These are phyloP conservation scores for Clarias gariepinus DNA, from an alignment of 2,113 vertebrate genomes.

Conservation along the genomic window DNA sequence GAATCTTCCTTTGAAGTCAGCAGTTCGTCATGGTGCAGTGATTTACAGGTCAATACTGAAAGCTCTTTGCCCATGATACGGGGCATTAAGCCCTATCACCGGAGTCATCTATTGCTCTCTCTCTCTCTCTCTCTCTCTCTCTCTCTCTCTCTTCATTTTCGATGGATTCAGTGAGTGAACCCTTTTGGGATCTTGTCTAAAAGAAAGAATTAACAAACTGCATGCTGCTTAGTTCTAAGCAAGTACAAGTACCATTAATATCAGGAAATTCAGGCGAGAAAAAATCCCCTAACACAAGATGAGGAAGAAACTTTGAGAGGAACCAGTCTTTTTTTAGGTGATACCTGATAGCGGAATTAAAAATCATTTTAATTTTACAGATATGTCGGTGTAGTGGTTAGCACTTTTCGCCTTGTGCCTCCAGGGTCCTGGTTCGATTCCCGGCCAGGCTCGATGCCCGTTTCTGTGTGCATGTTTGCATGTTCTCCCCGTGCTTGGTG, in stretches of 20 bases:
- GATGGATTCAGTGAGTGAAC: neutral
- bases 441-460: too few relatives aligned
- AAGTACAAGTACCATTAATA: neutral
- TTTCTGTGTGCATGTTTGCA: too few relatives aligned
- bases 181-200: conserved; percentile 9
- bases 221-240: neutral
- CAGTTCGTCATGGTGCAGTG: conserved; percentile 58
- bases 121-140: neutral
- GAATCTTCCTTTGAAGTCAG: conserved; percentile 61
- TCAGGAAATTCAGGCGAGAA: neutral
- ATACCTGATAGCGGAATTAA: neutral
- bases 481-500: too few relatives aligned
- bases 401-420: too few relatives aligned
- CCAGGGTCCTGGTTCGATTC: too few relatives aligned
- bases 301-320: neutral
- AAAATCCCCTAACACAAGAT: neutral
- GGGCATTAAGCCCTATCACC: conserved; percentile 23
- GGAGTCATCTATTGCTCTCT: conserved; percentile 7
- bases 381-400: too few relatives aligned
- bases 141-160: neutral
- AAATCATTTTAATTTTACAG: neutral
- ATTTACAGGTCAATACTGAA: conserved; percentile 60
- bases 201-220: neutral
- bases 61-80: conserved; percentile 38
- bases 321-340: neutral